Conservation (phyloP, 2,797 vertebrate genomes). For the Enteromius anoplus region DNA sequence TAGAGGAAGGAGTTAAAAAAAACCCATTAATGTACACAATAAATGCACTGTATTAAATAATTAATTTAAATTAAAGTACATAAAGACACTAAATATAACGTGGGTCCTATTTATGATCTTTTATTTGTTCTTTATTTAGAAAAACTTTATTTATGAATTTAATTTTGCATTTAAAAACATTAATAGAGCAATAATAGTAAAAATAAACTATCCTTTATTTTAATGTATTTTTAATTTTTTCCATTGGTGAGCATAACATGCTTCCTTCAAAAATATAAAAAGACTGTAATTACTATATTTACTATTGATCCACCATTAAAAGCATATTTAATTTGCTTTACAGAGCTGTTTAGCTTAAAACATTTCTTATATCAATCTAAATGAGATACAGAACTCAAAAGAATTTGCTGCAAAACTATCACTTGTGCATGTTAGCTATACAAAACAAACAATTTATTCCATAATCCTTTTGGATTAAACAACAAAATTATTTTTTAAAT, state of each 20-base stretch:
- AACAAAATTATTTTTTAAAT: constrained; percentile 15
- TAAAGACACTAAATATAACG: background rate
- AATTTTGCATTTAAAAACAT: background rate
- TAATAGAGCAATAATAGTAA: too few relatives aligned
- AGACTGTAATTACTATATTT: background rate
- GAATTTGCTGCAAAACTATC: background rate
- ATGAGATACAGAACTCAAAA: background rate
- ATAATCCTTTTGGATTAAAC: constrained; percentile 6
- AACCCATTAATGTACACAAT: background rate
- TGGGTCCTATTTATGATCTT: background rate
- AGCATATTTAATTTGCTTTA: background rate
- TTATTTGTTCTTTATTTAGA: constrained; percentile 1
- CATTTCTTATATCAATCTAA: background rate
- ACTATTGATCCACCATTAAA: background rate
- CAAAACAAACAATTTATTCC: background rate
- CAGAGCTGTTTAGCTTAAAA: constrained; percentile 15
- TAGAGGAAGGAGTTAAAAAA: background rate
- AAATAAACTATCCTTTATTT: background rate
- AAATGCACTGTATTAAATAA: background rate
- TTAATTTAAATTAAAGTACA: background rate
- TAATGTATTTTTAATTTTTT: background rate
- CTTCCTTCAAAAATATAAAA: background rate
- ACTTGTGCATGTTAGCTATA: too few relatives aligned
- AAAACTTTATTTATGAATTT: too few relatives aligned
- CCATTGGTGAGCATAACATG: background rate